Conservation (phyloP, 2,888 invertebrate genomes). For the Bellardia bayeri region DNA sequence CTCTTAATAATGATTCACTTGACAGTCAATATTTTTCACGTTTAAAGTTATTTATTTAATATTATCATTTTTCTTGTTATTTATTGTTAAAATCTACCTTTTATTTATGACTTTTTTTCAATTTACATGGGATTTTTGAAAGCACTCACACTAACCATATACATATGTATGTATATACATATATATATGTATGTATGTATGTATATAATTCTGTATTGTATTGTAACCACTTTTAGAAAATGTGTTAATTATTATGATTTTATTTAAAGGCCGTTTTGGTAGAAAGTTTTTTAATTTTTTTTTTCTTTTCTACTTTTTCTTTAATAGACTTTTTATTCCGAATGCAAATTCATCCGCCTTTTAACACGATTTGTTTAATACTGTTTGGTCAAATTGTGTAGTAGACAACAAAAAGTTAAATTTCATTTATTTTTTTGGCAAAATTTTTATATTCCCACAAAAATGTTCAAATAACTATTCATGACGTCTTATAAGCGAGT, state of each 20-base stretch:
- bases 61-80: too few relatives aligned
- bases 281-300: slow-evolving; percentile 49
- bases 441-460: background rate
- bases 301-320: slow-evolving; percentile 7
- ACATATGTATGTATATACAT: background rate
- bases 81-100: background rate
- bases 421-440: slow-evolving; percentile 36
- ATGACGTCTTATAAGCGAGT: slow-evolving; percentile 22
- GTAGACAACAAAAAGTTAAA: slow-evolving; percentile 24
- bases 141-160: slow-evolving; percentile 10
- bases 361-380: slow-evolving; percentile 41
- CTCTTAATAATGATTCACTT: background rate
- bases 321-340: background rate
- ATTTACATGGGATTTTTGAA: background rate
- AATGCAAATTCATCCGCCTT: slow-evolving; percentile 46
- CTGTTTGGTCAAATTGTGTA: slow-evolving; percentile 29
- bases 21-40: background rate
- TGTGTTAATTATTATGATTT: slow-evolving; percentile 40
- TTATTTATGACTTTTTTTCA: background rate
- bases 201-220: background rate
- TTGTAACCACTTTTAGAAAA: background rate
- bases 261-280: slow-evolving; percentile 25
- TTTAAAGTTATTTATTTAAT: background rate
- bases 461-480: background rate
- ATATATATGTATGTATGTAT: too few relatives aligned